These are phyloP conservation scores for Cydia fagiglandana DNA, from an alignment of 1,140 invertebrate species.

Conservation along the genomic window DNA sequence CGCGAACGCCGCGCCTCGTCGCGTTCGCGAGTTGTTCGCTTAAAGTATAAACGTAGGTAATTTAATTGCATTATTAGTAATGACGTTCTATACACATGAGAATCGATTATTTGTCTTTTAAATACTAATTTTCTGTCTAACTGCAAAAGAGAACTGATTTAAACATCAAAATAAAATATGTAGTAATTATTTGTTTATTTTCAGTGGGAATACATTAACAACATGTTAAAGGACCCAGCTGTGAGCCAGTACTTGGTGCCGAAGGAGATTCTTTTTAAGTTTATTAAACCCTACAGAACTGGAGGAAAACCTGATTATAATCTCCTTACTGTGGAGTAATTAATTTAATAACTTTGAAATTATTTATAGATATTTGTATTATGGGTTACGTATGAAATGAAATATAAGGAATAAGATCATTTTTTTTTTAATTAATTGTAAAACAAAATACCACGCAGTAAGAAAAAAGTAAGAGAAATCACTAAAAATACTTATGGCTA, in stretches of 20 bases:
- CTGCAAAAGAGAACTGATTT: no score
- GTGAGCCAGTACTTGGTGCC: constrained; percentile 59
- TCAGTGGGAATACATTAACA: constrained; percentile 54
- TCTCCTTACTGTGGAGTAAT: constrained; percentile 37
- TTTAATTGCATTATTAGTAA: no score
- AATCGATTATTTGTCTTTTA: no score
- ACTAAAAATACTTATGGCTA: constrained; percentile 19
- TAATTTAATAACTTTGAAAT: constrained; percentile 25
- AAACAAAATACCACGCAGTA: constrained; percentile 31
- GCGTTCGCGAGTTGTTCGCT: no score
- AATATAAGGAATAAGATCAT: neutral
- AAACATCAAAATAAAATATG: no score
- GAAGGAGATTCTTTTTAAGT: constrained; percentile 46
- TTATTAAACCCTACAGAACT: constrained; percentile 43
- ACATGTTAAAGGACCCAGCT: constrained; percentile 62
- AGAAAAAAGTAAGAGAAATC: constrained; percentile 1
- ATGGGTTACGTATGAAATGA: neutral
- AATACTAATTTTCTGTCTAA: no score
- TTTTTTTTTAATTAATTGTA: constrained; percentile 15
- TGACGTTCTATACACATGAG: no score
- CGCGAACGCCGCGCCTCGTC: no score
- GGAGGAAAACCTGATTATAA: constrained; percentile 48
- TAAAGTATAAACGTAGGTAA: no score
- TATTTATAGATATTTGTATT: neutral
- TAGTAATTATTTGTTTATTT: constrained; percentile 36